These are phyloP conservation scores for Heliconius aoede DNA, from an alignment of 2,888 invertebrate genomes.

Conservation along the genomic window DNA sequence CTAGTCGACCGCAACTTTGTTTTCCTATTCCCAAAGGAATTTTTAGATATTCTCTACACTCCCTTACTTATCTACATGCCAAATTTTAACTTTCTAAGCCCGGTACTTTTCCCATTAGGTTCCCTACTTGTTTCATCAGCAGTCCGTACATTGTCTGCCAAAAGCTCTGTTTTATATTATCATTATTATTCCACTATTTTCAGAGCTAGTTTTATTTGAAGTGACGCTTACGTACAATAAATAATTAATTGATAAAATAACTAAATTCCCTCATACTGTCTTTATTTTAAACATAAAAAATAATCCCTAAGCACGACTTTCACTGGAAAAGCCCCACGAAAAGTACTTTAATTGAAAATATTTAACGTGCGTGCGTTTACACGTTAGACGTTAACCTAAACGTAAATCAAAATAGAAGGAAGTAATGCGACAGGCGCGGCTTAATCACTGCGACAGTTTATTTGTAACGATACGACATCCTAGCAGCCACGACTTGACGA, in stretches of 20 bases:
- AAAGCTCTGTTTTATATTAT: too few relatives aligned
- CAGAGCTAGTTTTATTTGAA: too few relatives aligned
- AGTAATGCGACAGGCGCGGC: conserved; percentile 45
- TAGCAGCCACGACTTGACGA: too few relatives aligned
- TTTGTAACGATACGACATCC: conserved; percentile 10
- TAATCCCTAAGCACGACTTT: background rate
- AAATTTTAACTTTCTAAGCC: too few relatives aligned
- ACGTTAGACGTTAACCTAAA: conserved; percentile 34
- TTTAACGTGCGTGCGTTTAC: conserved; percentile 42
- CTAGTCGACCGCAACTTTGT: too few relatives aligned
- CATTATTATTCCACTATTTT: too few relatives aligned
- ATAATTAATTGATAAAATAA: background rate
- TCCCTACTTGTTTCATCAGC: too few relatives aligned
- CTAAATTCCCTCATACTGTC: background rate
- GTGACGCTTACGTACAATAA: background rate
- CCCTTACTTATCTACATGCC: too few relatives aligned
- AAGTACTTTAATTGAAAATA: conserved; percentile 43
- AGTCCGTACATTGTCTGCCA: too few relatives aligned
- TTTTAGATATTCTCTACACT: too few relatives aligned
- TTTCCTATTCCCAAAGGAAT: too few relatives aligned
- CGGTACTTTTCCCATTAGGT: too few relatives aligned
- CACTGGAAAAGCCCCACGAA: conserved; percentile 1
- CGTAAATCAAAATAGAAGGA: conserved; percentile 47
- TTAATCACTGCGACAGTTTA: conserved; percentile 12
- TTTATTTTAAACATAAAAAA: background rate